phyloP scores from a whole-genome alignment of 2,888 invertebrate genomes.

The Deilephila porcellus region DNA sequence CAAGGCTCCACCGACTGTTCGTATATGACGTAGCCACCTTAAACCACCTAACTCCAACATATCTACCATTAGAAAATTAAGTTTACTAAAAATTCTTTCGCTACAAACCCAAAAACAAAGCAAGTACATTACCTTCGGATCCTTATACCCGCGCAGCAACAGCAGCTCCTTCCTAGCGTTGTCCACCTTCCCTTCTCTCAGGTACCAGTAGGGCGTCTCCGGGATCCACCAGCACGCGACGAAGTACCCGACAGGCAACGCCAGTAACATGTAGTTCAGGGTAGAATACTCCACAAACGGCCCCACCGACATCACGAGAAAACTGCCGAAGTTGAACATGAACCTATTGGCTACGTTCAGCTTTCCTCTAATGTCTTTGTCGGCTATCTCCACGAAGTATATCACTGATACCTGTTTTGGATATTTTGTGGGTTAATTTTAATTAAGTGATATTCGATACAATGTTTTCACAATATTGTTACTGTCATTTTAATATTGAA shows the following conservation, averaged over 20 bases:
- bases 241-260: constrained; percentile 76
- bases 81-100: no score
- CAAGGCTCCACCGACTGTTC: no score
- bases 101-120: no score
- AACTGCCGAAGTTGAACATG: constrained; percentile 68
- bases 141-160: constrained; percentile 64
- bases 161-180: constrained; percentile 71
- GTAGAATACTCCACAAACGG: constrained; percentile 66
- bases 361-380: constrained; percentile 72
- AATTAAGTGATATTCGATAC: no score
- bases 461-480: no score
- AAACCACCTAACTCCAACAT: no score
- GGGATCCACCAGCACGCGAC: constrained; percentile 82
- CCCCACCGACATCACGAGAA: constrained; percentile 70
- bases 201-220: constrained; percentile 84
- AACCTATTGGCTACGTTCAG: constrained; percentile 60
- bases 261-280: constrained; percentile 70
- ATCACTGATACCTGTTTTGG: constrained; percentile 67
- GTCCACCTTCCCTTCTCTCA: constrained; percentile 78
- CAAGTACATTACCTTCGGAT: constrained; percentile 51
- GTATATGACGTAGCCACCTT: no score
- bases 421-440: neutral
- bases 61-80: no score
- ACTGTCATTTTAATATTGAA: no score
- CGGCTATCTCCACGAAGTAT: constrained; percentile 74